Conservation (phyloP, 2,797 vertebrate genomes). For the Pseudotriccus pelzelni region DNA sequence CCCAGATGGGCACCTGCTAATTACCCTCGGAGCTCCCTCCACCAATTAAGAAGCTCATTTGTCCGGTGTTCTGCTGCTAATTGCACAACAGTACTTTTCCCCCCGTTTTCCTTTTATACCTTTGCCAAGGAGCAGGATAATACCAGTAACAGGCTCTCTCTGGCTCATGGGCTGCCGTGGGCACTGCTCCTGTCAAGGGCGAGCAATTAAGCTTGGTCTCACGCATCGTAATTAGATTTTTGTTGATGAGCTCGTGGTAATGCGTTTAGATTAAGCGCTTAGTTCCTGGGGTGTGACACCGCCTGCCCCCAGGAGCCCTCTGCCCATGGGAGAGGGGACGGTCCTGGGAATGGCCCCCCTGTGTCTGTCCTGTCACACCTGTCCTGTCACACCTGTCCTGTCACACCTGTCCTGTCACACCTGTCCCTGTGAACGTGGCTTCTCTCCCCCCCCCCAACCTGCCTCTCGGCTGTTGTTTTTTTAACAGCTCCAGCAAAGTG, state of each 20-base stretch:
- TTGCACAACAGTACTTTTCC: not conserved
- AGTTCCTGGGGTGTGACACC: not conserved
- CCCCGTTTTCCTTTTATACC: constrained; percentile 8
- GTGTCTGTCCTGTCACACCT: not conserved
- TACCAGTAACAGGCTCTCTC: constrained; percentile 54
- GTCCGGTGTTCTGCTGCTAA: not conserved
- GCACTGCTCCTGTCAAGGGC: constrained; percentile 68
- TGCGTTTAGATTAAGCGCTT: constrained; percentile 49
- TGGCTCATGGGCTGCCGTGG: constrained; percentile 62
- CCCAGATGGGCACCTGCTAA: accelerated
- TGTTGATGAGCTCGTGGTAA: constrained; percentile 68
- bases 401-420: not conserved
- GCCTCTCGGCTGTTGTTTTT: not conserved
- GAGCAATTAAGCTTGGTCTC: constrained; percentile 72
- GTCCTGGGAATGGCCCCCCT: not conserved
- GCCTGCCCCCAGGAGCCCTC: not conserved
- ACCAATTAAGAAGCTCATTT: not conserved
- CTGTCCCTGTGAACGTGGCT: not conserved
- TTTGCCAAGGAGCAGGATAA: constrained; percentile 35
- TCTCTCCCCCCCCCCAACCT: accelerated
- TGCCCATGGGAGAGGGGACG: not conserved
- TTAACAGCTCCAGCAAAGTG: not conserved
- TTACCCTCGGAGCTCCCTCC: accelerated
- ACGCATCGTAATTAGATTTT: constrained; percentile 70
- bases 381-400: not conserved